Evolutionary conservation across 92 coral and sea anemone genomes (phyloP), one percentile per base, ranked within the genome.

Genomic region (Palythoa caribaeorum): DNA sequence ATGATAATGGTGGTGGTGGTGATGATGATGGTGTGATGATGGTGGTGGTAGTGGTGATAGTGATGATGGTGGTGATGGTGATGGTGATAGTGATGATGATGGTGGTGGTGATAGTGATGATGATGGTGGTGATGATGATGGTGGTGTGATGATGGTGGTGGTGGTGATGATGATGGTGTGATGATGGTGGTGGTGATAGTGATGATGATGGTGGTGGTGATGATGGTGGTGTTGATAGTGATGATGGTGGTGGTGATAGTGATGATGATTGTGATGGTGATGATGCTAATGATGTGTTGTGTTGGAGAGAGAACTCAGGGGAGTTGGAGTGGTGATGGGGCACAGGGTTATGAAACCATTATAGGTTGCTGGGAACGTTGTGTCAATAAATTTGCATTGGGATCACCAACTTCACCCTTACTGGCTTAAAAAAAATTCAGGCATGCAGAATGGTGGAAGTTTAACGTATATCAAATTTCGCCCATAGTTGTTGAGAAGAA

Each of bases 401-500:
- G 16, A 5, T 10, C 19, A 59, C 65, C 16, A 59, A 17, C 50
- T 44, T 44, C 6, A 44, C 50, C 50, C 50, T 44, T 28, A 28
- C 0, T 28, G 28, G 28, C 28, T 28, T 9, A 8, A 52, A 48
- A 21, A 5, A 77, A 54, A 36, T 28, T 78, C 66, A 20, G 39
- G 6, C 51, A 3, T 9, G 17, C 10, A 1, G 2, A 5, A 6
- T 37, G 65, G 20, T 55, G 36, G 35, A 6, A 6, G 20, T 52
- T 37, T 77, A 13, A 16, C 35, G 3, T 48, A 13, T 21, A 19
- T 55, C 20, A 40, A 5, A 44, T 65, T 81, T 15, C 6, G 4
- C 28, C 39, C 40, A 9, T 51, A 81, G 86, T 81, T 44, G 86
- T 81, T 12, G 86, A 81, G 75, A 81, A 81, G 55, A 68, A 47